Base-by-base conservation (phyloP, 1,140 invertebrate genomes). In the Akabosia matsudoensis region DNA sequence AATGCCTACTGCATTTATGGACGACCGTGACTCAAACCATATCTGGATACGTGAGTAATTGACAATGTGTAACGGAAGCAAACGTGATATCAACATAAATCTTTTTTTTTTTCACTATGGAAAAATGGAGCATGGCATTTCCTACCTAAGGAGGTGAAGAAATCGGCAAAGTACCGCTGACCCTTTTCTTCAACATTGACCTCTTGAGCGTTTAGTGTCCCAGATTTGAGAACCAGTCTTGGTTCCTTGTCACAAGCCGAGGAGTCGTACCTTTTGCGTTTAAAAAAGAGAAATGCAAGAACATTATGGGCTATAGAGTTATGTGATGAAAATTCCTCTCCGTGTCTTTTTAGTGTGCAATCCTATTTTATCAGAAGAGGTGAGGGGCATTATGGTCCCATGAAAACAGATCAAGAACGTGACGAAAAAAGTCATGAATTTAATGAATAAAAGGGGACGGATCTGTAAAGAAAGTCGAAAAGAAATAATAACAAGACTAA, bases 141-240 rank as follows among this genome's bases (percentile, higher is more conserved):
- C 28, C 56, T 45, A 33, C 67, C 74, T 14, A 81, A 74, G 0
- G 78, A 79, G 4, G 86, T 88, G 79, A 87, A 88, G 74, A 87
- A 85, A 76, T 88, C 86, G 3, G 85, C 85, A 56, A 88, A 80
- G 82, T 86, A 88, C 30, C 85, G 82, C 72, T 85, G 82, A 28
- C 83, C 79, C 10, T 86, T 82, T 82, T 88, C 87, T 31, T 86
- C 83, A 33, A 88, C 86, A 82, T 88, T 87, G 72, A 85, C 84
- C 77, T 87, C 86, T 33, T 84, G 85, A 24, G 87, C 84, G 79
- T 88, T 88, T 16, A 86, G 85, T 56, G 85, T 85, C 0, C 88
- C 88, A 82, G 86, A 87, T 82, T 88, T 88, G 74, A 86, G 85
- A 24, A 88, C 84, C 24, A 88, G 77, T 26, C 84, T 72, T 56